Conservation (phyloP, 2,888 invertebrate genomes). For the Syrista parreyssii region DNA sequence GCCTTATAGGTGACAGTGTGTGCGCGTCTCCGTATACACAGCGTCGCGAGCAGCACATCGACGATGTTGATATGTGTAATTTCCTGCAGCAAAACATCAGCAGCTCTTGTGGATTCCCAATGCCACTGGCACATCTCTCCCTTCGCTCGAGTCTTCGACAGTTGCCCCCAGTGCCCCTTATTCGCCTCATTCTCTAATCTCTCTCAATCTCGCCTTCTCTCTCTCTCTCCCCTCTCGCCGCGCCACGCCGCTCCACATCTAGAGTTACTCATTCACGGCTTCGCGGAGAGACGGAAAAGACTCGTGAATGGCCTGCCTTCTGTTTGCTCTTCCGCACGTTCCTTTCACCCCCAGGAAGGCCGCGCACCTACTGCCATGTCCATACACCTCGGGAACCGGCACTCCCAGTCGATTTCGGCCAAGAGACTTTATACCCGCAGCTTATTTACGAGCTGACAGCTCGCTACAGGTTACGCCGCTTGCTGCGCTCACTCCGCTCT, state of each 20-base stretch:
- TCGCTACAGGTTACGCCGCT: too few species aligned
- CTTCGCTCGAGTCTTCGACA: background rate
- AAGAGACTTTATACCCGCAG: too few species aligned
- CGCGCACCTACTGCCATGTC: background rate
- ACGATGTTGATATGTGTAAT: constrained; percentile 12
- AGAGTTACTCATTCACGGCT: constrained; percentile 20
- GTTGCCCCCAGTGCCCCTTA: background rate
- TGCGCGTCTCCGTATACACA: background rate
- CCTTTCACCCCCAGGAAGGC: background rate
- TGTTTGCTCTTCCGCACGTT: constrained; percentile 2
- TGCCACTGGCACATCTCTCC: background rate
- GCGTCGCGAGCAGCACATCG: background rate
- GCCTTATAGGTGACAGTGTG: background rate
- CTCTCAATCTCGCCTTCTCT: background rate
- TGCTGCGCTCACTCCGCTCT: too few species aligned
- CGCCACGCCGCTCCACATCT: constrained; percentile 7
- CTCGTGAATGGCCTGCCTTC: constrained; percentile 9
- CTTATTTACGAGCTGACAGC: too few species aligned
- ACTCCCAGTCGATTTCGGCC: too few species aligned
- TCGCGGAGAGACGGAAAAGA: background rate
- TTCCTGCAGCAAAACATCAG: constrained; percentile 14
- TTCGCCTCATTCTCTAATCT: background rate
- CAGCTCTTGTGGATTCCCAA: background rate
- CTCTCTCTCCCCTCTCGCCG: background rate
- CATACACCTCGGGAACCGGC: constrained; percentile 22